Base-by-base conservation (phyloP, 2,113 vertebrate species). In the Panthera tigris region DNA sequence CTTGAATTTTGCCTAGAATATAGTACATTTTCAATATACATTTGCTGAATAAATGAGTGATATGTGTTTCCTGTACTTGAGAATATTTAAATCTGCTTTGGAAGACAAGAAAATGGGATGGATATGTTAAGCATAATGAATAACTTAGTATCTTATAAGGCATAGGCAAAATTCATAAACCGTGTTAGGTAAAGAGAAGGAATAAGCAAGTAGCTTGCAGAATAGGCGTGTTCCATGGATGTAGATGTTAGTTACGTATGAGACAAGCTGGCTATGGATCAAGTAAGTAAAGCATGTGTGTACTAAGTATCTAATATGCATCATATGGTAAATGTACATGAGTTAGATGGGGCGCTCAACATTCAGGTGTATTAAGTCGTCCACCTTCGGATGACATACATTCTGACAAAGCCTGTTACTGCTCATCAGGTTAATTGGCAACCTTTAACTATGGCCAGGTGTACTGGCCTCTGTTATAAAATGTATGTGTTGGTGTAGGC, bases 81-180 rank as follows among this genome's bases (percentile, higher is more conserved):
- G n/a, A 89, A 74, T 92, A 83, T 79, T 94, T 93, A 90, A 90
- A 89, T 95, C 21, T 76, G 8, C 48, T 85, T 0, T 73, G 71
- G 69, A 94, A 86, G 68, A 76, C 13, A 55, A 76, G 23, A 68
- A 85, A 84, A 89, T 91, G n/a, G 25, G 10, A 61, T 89, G 18
- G 7, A 52, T 61, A 25, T 66, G 4, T 61, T 66, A 91, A 66
- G 33, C 19, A 50, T 33, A 83, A 31, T 78, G 27, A 95, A 68
- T 95, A 96, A 81, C 36, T 92, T 91, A 57, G 11, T 80, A 19
- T 71, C 82, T 95, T 85, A 27, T 50, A 65, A 63, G 19, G 50
- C 2, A 10, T 29, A 52, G 69, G 27, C 52, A 93, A 86, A 95
- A 55, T 82, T 68, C 63, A 55, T 85, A 93, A 90, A 14, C 36